Base-by-base conservation (phyloP, 2,797 vertebrate species). In the Pteropus rufus region DNA sequence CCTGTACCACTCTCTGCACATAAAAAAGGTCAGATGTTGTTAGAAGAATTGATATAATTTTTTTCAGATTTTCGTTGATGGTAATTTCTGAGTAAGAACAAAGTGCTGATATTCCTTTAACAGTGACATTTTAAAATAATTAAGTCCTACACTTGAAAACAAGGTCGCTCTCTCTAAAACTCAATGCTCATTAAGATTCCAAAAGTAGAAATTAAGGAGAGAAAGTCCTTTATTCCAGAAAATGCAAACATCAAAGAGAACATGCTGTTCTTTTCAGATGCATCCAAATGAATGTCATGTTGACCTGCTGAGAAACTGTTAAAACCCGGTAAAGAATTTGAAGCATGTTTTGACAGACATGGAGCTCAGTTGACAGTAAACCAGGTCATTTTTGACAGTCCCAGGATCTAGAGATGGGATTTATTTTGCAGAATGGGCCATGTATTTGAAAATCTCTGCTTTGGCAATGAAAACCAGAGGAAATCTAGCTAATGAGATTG, bases 181-280 rank as follows among this genome's bases (percentile, higher is more conserved):
- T 70, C 41, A 4, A 80, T 62, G 90, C 85, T 97, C 3, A 0
- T 94, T 95, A 96, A 91, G 81, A 86, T 92, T 92, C 97, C 69
- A 95, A 96, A 97, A 97, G 92, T 70, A 95, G 92, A 98, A 95
- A 97, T 92, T 92, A 93, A 92, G 90, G 31, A 77, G 19, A 95
- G 46, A 89, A 96, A 96, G 75, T 84, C 70, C 81, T 58, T 89
- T 94, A 87, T 94, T 90, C 83, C 58, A 16, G 36, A 97, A 95
- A 96, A 95, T 24, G 46, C 46, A 58, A 67, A 73, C 64, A 77
- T 89, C 79, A 95, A 82, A 86, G 70, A 82, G 82, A 89, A 93
- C 64, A 94, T 64, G 72, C 77, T 92, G 44, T 91, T 92, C 94
- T 93, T 89, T 97, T 87, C 31, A 52, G 72, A 81, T 60, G 41